These are phyloP conservation scores for Fratercula arctica DNA, from an alignment of 2,797 vertebrate species.

Conservation along the genomic window DNA sequence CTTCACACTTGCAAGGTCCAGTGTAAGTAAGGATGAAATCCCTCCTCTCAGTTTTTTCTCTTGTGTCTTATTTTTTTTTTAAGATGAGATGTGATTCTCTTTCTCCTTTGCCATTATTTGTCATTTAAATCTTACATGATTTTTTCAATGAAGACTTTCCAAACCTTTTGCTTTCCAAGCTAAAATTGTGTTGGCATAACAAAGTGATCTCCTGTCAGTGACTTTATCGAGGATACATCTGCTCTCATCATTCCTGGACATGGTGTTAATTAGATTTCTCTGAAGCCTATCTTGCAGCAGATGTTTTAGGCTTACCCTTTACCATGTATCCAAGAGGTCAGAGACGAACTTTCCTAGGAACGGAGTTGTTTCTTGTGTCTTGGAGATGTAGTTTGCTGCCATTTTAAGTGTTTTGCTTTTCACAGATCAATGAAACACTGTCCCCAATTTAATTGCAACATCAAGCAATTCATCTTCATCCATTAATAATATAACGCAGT, in stretches of 20 bases:
- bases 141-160: background rate
- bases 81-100: background rate
- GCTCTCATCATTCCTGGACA: background rate
- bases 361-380: background rate
- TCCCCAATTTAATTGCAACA: background rate
- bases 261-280: constrained; percentile 58
- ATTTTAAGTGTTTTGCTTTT: background rate
- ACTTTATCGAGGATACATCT: constrained; percentile 4
- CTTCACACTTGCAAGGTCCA: background rate
- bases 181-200: constrained; percentile 6
- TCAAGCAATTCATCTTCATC: background rate
- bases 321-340: background rate
- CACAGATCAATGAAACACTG: background rate
- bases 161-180: background rate
- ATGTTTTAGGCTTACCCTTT: constrained; percentile 43
- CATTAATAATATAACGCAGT: background rate
- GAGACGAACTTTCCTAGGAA: background rate
- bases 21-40: background rate
- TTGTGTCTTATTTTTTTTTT: rapidly evolving
- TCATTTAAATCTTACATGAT: background rate
- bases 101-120: background rate
- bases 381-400: background rate
- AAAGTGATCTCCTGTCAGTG: constrained; percentile 18
- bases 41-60: background rate
- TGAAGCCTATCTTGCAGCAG: constrained; percentile 20